Percentiles rank a stretch among this genome's conserved stretches.
Evolutionary conservation across 2,797 vertebrate species (phyloP).

Genomic region (Poeciliopsis presidionis): DNA sequence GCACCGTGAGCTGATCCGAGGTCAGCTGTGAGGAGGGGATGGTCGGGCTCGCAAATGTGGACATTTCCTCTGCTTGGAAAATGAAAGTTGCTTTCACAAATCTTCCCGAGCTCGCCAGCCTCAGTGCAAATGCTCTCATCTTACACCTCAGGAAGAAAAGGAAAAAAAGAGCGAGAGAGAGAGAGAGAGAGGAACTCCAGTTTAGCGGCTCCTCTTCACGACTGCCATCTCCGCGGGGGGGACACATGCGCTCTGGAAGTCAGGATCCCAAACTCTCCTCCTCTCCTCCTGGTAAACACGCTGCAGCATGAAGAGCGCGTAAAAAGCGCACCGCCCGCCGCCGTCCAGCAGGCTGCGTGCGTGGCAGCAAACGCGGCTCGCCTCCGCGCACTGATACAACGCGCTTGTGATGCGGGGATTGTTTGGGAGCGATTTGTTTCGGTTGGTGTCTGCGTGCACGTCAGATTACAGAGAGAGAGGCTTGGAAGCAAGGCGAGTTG

Average conservation of each 20-base stretch:
- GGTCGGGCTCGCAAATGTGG: conserved; percentile 70
- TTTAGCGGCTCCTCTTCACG: conserved; percentile 30
- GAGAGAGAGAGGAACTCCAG: neutral
- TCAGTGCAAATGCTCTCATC: conserved; percentile 45
- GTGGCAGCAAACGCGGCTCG: conserved; percentile 16
- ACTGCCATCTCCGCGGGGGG: conserved; percentile 15
- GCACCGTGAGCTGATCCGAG: conserved; percentile 75
- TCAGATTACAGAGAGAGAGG: neutral
- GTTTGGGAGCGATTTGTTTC: conserved; percentile 28
- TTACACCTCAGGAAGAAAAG: conserved; percentile 2
- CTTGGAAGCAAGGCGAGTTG: neutral
- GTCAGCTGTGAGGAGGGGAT: conserved; percentile 64
- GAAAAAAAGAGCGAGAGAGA: too few relatives aligned
- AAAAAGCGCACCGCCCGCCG: conserved; percentile 53
- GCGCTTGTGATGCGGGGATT: conserved; percentile 14
- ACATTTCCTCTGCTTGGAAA: conserved; percentile 72
- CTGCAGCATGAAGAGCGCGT: conserved; percentile 33
- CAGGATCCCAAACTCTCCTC: conserved; percentile 36
- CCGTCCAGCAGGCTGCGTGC: conserved; percentile 48
- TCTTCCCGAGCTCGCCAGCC: conserved; percentile 42
- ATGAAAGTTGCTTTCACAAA: conserved; percentile 42
- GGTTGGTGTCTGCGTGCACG: neutral
- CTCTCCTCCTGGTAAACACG: conserved; percentile 40
- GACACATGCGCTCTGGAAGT: conserved; percentile 47
- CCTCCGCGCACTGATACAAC: neutral